These are phyloP conservation scores for Opisthograptis luteolata DNA, from an alignment of 2,888 invertebrate genomes.

Conservation along the genomic window DNA sequence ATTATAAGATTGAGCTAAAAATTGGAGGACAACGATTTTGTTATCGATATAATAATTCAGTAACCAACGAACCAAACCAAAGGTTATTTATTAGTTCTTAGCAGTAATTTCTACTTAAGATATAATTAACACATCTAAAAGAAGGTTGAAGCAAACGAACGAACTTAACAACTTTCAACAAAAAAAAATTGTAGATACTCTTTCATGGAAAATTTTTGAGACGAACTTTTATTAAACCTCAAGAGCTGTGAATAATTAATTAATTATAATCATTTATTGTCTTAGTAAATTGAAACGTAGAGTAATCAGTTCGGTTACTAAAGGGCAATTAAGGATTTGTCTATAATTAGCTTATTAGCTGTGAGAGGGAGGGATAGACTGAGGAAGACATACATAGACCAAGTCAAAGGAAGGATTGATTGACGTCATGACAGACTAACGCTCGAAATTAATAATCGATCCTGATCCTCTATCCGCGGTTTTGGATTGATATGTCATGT, in stretches of 20 bases:
- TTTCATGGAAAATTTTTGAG: slow-evolving; percentile 13
- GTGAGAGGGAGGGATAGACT: no score
- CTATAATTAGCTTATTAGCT: background rate
- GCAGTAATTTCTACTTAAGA: background rate
- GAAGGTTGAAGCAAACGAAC: slow-evolving; percentile 14
- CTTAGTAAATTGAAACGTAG: slow-evolving; percentile 8
- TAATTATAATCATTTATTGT: slow-evolving; percentile 21
- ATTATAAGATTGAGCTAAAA: no score
- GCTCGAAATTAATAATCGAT: no score
- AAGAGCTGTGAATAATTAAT: slow-evolving; percentile 20
- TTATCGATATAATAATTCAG: no score
- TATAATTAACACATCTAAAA: background rate
- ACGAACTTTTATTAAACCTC: slow-evolving; percentile 14
- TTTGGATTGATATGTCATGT: no score
- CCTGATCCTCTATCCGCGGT: no score
- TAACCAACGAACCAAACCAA: no score
- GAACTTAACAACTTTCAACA: slow-evolving; percentile 7
- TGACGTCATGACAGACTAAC: no score
- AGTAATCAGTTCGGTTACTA: slow-evolving; percentile 11
- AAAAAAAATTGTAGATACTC: slow-evolving; percentile 3
- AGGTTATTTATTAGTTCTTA: background rate
- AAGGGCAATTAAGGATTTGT: slow-evolving; percentile 1
- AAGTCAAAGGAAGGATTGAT: no score
- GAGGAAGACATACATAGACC: no score
- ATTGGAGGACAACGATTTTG: no score